These are phyloP conservation scores for Bryconaethiops microstoma DNA, from an alignment of 2,797 vertebrate genomes.

Conservation along the genomic window DNA sequence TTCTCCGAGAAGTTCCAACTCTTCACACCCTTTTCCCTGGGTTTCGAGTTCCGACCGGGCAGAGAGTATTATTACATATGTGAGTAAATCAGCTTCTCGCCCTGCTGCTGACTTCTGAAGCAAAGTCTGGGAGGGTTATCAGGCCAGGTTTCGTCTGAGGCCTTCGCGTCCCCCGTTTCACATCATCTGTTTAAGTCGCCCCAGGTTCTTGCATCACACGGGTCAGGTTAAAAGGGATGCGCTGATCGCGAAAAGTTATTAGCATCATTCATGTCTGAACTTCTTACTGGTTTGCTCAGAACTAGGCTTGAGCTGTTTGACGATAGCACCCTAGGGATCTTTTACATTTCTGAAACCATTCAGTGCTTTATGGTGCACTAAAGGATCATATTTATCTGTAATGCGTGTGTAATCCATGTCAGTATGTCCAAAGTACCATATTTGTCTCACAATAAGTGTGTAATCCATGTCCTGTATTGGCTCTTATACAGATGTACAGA, in stretches of 20 bases:
- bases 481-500: too few relatives aligned
- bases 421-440: too few relatives aligned
- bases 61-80: constrained; percentile 99
- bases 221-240: background rate
- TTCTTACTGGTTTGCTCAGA: background rate
- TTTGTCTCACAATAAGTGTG: too few relatives aligned
- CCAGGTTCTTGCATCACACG: background rate
- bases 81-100: constrained; percentile 78
- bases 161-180: background rate
- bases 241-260: background rate
- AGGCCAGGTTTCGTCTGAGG: background rate
- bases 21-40: constrained; percentile 97
- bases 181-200: constrained; percentile 5
- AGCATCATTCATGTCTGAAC: background rate
- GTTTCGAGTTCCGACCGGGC: constrained; percentile 97
- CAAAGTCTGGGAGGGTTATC: constrained; percentile 7
- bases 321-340: too few relatives aligned
- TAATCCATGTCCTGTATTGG: too few relatives aligned
- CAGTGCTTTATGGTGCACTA: too few relatives aligned
- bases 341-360: too few relatives aligned
- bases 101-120: background rate
- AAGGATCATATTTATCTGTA: too few relatives aligned
- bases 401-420: too few relatives aligned
- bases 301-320: background rate
- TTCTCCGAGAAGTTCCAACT: constrained; percentile 99